Conservation (phyloP, 2,113 vertebrate species). For the Pygoscelis antarcticus region DNA sequence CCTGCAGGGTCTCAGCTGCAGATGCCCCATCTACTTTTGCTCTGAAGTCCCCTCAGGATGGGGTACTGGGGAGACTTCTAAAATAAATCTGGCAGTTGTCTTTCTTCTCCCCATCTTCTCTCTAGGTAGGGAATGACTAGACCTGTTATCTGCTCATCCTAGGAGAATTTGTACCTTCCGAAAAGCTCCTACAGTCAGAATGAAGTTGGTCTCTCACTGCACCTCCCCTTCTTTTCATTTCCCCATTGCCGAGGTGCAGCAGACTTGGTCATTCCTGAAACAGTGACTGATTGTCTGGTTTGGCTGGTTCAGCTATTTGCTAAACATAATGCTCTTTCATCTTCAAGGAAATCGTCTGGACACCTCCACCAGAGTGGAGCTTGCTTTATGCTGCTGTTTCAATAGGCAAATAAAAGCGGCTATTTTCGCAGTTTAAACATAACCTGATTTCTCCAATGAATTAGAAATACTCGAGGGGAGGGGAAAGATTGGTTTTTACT, state of each 20-base stretch:
- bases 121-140: background rate
- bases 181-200: background rate
- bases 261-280: background rate
- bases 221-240: background rate
- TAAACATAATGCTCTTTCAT: slow-evolving; percentile 67
- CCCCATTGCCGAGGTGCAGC: background rate
- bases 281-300: slow-evolving; percentile 65
- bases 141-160: background rate
- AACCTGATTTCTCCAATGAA: slow-evolving; percentile 41
- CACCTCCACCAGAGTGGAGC: slow-evolving; percentile 41
- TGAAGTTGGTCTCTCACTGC: background rate
- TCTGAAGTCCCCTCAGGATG: background rate
- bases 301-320: slow-evolving; percentile 62
- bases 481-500: background rate
- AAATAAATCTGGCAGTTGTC: background rate
- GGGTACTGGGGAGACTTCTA: background rate
- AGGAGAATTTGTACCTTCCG: slow-evolving; percentile 1
- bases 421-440: slow-evolving; percentile 29
- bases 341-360: slow-evolving; percentile 62
- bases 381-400: slow-evolving; percentile 59
- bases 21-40: background rate
- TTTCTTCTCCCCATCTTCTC: background rate
- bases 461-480: background rate
- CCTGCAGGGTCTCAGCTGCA: background rate
- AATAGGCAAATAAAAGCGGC: slow-evolving; percentile 45